Base-by-base conservation (phyloP, 1,140 invertebrate species). In the Sycobia sp. region DNA sequence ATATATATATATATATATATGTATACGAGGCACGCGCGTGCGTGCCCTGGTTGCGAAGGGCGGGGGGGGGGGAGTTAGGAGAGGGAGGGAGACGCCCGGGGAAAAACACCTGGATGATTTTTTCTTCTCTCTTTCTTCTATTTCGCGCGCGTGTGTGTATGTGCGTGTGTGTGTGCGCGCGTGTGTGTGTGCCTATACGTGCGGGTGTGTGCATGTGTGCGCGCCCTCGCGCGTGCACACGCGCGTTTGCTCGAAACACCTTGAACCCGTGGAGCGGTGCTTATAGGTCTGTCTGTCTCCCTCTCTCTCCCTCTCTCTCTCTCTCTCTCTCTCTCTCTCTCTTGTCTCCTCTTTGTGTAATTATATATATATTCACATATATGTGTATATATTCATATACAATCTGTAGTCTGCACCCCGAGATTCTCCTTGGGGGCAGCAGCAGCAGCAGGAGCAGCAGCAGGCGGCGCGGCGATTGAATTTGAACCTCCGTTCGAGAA, bases 101-200 rank as follows among this genome's bases (percentile, higher is more conserved):
- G 20, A 43, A 57, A 57, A 46, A 14, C 55, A 57, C 41, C 55
- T 57, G 55, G 55, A 57, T 18, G 34, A 43, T 57, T 57, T 56
- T 57, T 57, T 43, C 47, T 57, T 29, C 4, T 51, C 25, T 49
- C 11, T 29, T 22, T 43, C 23, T 27, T 1, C 27, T 22, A 4
- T 32, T 53, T 18, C 41, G 16, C n/a, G 2, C 8, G 4, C 22
- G 14, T 32, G 5, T 20, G 4, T 14, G 25, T 3, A 11, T n/a
- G n/a, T 5, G 16, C 16, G 29, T 22, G 10, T 13, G 46, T n/a
- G 16, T 20, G 2, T 14, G 16, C 16, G 8, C 11, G 16, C 16
- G 50, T 13, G 5, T 20, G n/a, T n/a, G n/a, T n/a, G n/a, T 14
- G 7, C 9, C 10, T 11, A 4, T 49, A 18, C 10, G n/a, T 20